Conservation (phyloP, 2,113 vertebrate genomes). For the Pandion haliaetus region DNA sequence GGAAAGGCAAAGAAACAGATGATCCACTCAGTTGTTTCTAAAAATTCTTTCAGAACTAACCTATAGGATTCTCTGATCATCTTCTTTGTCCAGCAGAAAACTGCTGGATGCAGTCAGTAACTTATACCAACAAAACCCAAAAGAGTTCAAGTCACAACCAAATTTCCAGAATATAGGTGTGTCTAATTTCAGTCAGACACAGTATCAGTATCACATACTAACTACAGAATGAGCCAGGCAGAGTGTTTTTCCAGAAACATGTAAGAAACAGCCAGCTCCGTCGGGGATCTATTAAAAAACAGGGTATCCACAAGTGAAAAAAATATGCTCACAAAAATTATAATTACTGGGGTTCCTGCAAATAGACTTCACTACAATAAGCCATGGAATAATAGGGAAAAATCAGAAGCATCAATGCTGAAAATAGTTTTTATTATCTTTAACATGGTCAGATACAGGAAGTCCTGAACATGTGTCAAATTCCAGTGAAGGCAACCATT, state of each 20-base stretch:
- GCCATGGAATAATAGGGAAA: not conserved
- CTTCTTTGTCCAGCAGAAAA: conserved; percentile 4
- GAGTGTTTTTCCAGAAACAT: not conserved
- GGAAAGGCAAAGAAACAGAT: conserved; percentile 59
- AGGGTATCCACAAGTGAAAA: not conserved
- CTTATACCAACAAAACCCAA: not conserved
- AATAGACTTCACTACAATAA: not conserved
- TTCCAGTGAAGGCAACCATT: not conserved
- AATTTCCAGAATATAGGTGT: not conserved
- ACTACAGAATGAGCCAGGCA: not conserved
- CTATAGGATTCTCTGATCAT: conserved; percentile 21
- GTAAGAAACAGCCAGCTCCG: not conserved
- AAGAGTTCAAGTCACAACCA: not conserved
- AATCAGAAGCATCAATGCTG: not conserved
- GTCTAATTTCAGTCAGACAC: not conserved
- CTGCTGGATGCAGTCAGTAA: not conserved
- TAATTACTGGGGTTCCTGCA: not conserved
- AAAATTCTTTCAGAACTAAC: conserved; percentile 3
- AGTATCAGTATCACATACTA: not conserved
- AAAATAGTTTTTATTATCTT: not conserved
- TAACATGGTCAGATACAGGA: not conserved
- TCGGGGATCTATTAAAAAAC: not conserved
- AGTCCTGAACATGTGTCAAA: not conserved
- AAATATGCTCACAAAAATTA: not conserved
- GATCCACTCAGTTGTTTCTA: conserved; percentile 39